These are phyloP conservation scores for Drosophila subobscura DNA, from an alignment of 1,140 invertebrate genomes.

Conservation along the genomic window DNA sequence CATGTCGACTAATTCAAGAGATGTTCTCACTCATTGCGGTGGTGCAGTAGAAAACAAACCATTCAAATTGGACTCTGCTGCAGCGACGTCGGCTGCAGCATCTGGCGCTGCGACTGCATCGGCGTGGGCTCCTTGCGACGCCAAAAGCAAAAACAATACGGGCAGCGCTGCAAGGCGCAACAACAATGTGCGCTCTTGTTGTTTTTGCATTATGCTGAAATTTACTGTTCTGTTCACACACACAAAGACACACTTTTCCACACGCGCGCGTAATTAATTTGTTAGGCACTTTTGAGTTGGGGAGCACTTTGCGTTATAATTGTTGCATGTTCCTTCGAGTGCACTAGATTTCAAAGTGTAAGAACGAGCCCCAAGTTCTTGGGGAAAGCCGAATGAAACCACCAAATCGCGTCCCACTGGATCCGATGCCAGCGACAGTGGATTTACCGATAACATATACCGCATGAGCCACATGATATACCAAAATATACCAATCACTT, in stretches of 20 bases:
- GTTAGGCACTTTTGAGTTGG: no score
- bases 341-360: no score
- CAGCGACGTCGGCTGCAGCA: slow-evolving; percentile 24
- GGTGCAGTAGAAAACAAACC: slow-evolving; percentile 41
- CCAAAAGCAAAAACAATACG: slow-evolving; percentile 47
- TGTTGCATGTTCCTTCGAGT: slow-evolving; percentile 16
- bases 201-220: slow-evolving; percentile 34
- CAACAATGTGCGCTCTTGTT: slow-evolving; percentile 45
- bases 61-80: slow-evolving; percentile 52
- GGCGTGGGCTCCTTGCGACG: slow-evolving; percentile 53
- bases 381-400: no score
- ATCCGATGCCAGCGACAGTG: no score
- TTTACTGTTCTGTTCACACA: not conserved
- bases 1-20: slow-evolving; percentile 51
- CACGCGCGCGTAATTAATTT: not conserved
- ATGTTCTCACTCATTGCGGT: slow-evolving; percentile 55
- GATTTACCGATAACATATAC: no score
- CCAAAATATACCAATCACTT: no score
- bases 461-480: no score
- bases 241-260: slow-evolving; percentile 10
- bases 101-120: slow-evolving; percentile 20
- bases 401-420: no score
- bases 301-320: slow-evolving; percentile 19
- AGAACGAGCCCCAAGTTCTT: no score
- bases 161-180: slow-evolving; percentile 28